Evolutionary conservation across 2,113 vertebrate genomes (phyloP), one percentile per base, ranked within the genome.

Genomic region (Pungitius pungitius): DNA sequence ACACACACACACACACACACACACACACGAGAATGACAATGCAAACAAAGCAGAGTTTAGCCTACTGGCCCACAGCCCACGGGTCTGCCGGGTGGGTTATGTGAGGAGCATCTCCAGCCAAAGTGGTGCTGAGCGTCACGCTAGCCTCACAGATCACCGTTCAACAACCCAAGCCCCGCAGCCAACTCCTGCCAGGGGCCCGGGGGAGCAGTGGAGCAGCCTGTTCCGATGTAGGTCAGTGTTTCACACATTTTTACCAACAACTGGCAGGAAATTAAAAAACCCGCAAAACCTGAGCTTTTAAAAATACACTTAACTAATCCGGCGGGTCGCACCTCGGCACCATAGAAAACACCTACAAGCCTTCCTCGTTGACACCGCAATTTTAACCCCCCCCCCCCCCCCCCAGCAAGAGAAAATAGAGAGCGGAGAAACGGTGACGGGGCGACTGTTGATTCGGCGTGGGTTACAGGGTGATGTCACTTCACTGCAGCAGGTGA

Each of bases 161-260:
- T n/a, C 37, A 66, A 63, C 59, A 61, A 51, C 15, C 14, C 2
- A 2, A 43, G 59, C 43, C 78, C 37, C 13, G 1, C 7, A 40
- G 59, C 61, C 51, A 11, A 2, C 60, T 66, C 73, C 73, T 18
- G 17, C 8, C 7, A 65, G 55, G 70, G 8, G 12, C 55, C 15
- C n/a, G n/a, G 1, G n/a, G 57, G 71, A 40, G 76, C 17, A 1
- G 58, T 4, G 37, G 43, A 45, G 54, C 59, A 33, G 58, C 42
- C 47, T 6, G 64, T 69, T 24, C 61, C 40, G 57, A 84, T 81
- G 6, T 70, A 74, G 80, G 69, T 83, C 80, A 71, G 70, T 47
- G 69, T 78, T 72, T 69, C 61, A 83, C 63, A 77, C 49, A 15
- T 24, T 42, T 24, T 24, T 8, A 83, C 75, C 68, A 74, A 63